phyloP scores from a whole-genome alignment of 2,797 vertebrate species.

The Anguilla pacifica region DNA sequence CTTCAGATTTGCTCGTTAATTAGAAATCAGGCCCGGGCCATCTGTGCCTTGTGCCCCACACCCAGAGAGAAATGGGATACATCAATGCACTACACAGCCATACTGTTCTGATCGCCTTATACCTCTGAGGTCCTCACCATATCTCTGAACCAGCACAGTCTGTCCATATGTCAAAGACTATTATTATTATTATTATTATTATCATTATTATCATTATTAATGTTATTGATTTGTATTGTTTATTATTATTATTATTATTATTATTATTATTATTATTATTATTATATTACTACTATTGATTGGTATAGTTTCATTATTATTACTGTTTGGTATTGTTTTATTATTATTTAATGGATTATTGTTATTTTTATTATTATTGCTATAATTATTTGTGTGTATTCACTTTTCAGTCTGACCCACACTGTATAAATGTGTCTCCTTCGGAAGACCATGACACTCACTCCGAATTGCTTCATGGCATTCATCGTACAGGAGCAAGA shows the following conservation, averaged over 20 bases:
- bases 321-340: too few relatives aligned
- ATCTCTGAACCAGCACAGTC: background rate
- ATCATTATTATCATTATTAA: background rate
- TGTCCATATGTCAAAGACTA: background rate
- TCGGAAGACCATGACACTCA: background rate
- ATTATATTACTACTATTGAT: background rate
- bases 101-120: background rate
- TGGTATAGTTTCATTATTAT: too few relatives aligned
- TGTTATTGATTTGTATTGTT: background rate
- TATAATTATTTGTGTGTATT: background rate
- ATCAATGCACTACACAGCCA: background rate
- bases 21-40: constrained; percentile 12
- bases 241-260: background rate
- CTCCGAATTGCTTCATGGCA: background rate
- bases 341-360: too few relatives aligned
- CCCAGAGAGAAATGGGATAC: background rate
- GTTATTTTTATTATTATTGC: background rate
- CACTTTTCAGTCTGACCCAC: background rate
- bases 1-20: constrained; percentile 29
- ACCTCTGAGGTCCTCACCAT: background rate
- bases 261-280: background rate
- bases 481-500: background rate
- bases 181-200: background rate
- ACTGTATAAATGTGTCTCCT: background rate
- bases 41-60: background rate